These are phyloP conservation scores for Xanthostigma xanthostigma DNA, from an alignment of 2,888 invertebrate genomes.

Conservation along the genomic window DNA sequence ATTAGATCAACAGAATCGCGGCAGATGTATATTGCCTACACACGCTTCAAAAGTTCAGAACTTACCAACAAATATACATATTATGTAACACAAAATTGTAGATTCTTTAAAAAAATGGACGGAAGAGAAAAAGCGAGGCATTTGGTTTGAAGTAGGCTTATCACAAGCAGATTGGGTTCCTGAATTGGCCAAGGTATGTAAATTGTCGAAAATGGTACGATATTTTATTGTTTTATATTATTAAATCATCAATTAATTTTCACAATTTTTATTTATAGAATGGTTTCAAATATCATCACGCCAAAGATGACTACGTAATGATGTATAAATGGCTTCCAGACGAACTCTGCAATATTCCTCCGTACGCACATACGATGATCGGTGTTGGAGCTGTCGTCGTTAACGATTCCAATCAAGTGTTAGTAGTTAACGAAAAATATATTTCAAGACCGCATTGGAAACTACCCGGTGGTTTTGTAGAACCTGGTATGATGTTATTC, in stretches of 20 bases:
- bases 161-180: slow-evolving; percentile 63
- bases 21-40: no score
- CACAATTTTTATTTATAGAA: slow-evolving; percentile 31
- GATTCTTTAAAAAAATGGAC: slow-evolving; percentile 57
- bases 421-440: slow-evolving; percentile 67
- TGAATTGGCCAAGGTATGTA: slow-evolving; percentile 45
- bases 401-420: slow-evolving; percentile 57
- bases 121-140: slow-evolving; percentile 44
- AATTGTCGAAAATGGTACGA: slow-evolving; percentile 1
- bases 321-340: slow-evolving; percentile 69
- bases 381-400: slow-evolving; percentile 81
- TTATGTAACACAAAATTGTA: slow-evolving; percentile 23
- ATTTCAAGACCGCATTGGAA: slow-evolving; percentile 55
- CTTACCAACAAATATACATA: no score
- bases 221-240: no score
- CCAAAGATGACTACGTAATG: slow-evolving; percentile 60
- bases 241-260: slow-evolving; percentile 4
- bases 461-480: slow-evolving; percentile 82
- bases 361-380: slow-evolving; percentile 63
- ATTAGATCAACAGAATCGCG: no score
- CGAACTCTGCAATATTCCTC: slow-evolving; percentile 48
- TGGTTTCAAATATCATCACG: slow-evolving; percentile 81
- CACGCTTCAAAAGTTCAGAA: no score
- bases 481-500: slow-evolving; percentile 44
- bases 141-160: slow-evolving; percentile 69